phyloP scores from a whole-genome alignment of 53 echinoderm and acorn worm genomes.

The Patiria pectinifera region DNA sequence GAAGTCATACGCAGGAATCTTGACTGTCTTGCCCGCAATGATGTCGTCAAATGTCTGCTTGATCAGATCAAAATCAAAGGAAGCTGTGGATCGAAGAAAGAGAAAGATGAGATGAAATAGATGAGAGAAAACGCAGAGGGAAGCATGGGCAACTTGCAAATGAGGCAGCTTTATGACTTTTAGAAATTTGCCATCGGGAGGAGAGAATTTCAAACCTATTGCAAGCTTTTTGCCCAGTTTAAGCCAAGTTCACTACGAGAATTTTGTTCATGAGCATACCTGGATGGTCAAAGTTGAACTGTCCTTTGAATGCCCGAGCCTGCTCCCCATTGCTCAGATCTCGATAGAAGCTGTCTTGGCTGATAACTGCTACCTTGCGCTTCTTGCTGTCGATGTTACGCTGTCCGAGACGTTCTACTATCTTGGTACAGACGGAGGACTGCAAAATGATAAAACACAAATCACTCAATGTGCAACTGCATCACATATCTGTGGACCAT shows the following conservation, averaged over 20 bases:
- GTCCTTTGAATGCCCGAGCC: slow-evolving; percentile 71
- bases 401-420: slow-evolving; percentile 90
- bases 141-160: no score
- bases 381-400: slow-evolving; percentile 78
- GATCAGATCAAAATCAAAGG: slow-evolving; percentile 90
- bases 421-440: slow-evolving; percentile 96
- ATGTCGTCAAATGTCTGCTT: slow-evolving; percentile 79
- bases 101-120: background rate
- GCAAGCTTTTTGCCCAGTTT: no score
- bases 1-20: slow-evolving; percentile 94
- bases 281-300: slow-evolving; percentile 99
- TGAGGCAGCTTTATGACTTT: no score
- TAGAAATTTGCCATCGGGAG: no score
- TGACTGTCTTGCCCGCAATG: slow-evolving; percentile 77
- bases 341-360: slow-evolving; percentile 94
- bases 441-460: slow-evolving; percentile 57
- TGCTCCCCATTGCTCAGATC: slow-evolving; percentile 70
- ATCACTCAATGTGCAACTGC: no score
- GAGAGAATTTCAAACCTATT: no score
- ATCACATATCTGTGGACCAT: no score
- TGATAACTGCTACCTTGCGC: slow-evolving; percentile 83
- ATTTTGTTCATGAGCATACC: slow-evolving; percentile 46
- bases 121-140: no score
- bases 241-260: no score
- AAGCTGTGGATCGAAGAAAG: slow-evolving; percentile 60